Percentiles rank a stretch among this genome's conserved stretches.
Conservation (phyloP, 2,113 vertebrate species). For the Pandion haliaetus region DNA sequence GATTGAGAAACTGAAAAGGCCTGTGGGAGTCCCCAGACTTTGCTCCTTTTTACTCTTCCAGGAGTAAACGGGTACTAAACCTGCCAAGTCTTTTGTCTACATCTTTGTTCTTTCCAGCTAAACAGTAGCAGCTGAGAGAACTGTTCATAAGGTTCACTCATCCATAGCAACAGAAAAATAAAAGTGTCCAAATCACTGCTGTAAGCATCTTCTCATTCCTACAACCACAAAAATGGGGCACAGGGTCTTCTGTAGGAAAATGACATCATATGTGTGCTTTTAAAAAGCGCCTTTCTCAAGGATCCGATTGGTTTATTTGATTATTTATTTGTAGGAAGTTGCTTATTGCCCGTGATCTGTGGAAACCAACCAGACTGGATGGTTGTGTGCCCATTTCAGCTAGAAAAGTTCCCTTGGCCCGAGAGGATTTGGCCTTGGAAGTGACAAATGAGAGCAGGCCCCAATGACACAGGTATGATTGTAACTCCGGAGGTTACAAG, state of each 20-base stretch:
- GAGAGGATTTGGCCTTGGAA: background rate
- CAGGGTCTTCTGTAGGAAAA: background rate
- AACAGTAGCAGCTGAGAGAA: background rate
- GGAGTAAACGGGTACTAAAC: background rate
- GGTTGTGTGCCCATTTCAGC: background rate
- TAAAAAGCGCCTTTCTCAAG: background rate
- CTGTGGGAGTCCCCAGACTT: background rate
- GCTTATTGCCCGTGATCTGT: background rate
- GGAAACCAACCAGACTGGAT: background rate
- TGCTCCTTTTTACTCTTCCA: background rate
- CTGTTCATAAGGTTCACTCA: background rate
- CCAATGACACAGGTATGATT: background rate
- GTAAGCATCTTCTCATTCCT: background rate
- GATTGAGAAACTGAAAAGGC: background rate
- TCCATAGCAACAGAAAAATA: background rate
- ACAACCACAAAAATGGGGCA: background rate
- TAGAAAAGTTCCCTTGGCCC: background rate
- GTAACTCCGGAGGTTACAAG: background rate
- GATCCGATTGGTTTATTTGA: rapidly evolving
- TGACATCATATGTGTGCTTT: background rate
- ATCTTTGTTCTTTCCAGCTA: background rate
- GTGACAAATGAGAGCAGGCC: rapidly evolving
- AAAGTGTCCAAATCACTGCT: background rate
- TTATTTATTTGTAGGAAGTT: background rate
- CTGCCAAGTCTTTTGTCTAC: background rate